Base-by-base conservation (phyloP, 2,888 invertebrate genomes). In the Leptopterna dolabrata region DNA sequence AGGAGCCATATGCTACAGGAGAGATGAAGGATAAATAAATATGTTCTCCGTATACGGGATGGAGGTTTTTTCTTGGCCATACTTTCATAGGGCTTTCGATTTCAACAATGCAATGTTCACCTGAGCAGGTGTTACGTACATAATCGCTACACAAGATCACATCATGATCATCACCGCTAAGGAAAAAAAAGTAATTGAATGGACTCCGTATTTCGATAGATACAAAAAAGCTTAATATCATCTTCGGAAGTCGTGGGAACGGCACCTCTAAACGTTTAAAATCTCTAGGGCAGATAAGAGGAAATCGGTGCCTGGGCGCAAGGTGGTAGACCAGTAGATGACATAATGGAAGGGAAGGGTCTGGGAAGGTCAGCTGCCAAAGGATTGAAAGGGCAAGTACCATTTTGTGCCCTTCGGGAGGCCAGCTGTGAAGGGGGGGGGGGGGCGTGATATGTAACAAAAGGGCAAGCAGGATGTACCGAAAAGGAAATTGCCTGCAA, bases 301-400 rank as follows among this genome's bases (percentile, higher is more conserved):
- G 63, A 7, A 63, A 63, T 63, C 78, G 78, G 78, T 45, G 41
- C 27, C 29, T 29, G 76, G n/a, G 76, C 76, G 78, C 78, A 78
- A 78, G 78, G 78, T 78, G 78, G 78, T 45, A 30, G 27, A 41
- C 47, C 47, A 30, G 73, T 78, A 36, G 78, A 78, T 78, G 78
- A 78, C 78, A 78, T 78, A 78, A 78, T 78, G 78, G 27, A n/a
- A 27, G 78, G 78, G 45, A 45, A 78, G 41, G 78, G 45, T n/a
- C 45, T 78, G 47, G 27, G 19, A 24, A 45, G 78, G 78, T 78
- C 78, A 78, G 78, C 78, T 78, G 78, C 47, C 4, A 78, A 30
- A 43, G 78, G 78, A 78, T 78, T 45, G 78, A 78, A 78, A 78
- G 78, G 78, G 47, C 45, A 24, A 78, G 73, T 73, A 70, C 29